phyloP scores from a whole-genome alignment of 2,113 vertebrate genomes.

The Nothoprocta pentlandii region DNA sequence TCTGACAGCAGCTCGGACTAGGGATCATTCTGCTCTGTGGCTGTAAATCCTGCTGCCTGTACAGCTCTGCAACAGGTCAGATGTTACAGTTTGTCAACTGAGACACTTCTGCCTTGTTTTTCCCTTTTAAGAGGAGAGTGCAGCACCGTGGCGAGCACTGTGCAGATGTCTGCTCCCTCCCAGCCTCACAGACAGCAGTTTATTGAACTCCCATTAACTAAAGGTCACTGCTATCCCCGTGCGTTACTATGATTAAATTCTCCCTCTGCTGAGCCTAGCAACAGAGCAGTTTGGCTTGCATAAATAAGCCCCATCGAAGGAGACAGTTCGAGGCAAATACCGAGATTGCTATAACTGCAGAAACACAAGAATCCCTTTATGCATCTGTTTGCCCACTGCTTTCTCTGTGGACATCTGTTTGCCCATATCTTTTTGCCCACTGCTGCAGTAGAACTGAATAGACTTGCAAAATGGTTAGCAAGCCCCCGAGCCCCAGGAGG shows the following conservation, averaged over 20 bases:
- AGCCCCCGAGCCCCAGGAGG: not conserved
- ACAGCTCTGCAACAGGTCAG: not conserved
- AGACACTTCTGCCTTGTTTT: not conserved
- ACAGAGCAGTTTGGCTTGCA: not conserved
- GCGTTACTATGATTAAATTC: not conserved
- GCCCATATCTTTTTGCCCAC: too few relatives aligned
- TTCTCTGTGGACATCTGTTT: too few relatives aligned
- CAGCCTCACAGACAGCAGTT: not conserved
- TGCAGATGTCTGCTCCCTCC: not conserved
- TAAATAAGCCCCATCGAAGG: not conserved
- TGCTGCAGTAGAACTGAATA: not conserved
- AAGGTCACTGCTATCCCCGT: constrained; percentile 17
- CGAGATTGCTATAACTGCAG: not conserved
- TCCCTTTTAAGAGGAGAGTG: not conserved
- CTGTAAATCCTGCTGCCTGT: not conserved
- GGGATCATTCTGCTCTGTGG: not conserved
- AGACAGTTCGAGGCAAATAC: not conserved
- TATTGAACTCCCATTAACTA: not conserved
- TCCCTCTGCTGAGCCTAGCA: not conserved
- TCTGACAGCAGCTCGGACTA: not conserved
- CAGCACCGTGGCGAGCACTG: accelerated
- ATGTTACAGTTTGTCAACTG: not conserved
- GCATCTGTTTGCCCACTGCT: not conserved
- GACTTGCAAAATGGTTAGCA: not conserved
- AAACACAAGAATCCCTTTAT: not conserved